phyloP scores from a whole-genome alignment of 1,140 invertebrate species.

The Lepidurus apus region DNA sequence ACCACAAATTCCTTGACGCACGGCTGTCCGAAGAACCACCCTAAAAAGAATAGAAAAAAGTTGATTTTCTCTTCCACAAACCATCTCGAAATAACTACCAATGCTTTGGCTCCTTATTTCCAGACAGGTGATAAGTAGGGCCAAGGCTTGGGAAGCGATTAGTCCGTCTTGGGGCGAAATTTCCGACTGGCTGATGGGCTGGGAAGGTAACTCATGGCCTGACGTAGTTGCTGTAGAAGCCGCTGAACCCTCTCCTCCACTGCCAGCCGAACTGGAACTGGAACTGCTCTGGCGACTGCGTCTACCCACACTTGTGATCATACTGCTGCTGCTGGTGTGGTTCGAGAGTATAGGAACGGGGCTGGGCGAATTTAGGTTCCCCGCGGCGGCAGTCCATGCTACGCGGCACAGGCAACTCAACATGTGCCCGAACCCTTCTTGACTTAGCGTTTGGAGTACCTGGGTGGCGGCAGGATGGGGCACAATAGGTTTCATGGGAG shows the following conservation, averaged over 20 bases:
- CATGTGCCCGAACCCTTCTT: conserved; percentile 47
- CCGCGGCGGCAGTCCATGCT: conserved; percentile 51
- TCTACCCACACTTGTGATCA: conserved; percentile 38
- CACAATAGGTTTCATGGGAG: conserved; percentile 30
- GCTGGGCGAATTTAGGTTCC: conserved; percentile 46
- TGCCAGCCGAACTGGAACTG: conserved; percentile 39
- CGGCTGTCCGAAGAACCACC: conserved; percentile 47
- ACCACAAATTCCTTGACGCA: conserved; percentile 51
- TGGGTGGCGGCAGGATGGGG: conserved; percentile 24
- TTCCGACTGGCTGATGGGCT: conserved; percentile 45
- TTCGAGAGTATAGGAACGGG: not conserved
- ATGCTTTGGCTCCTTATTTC: conserved; percentile 39
- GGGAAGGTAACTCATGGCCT: not conserved
- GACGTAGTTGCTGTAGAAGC: conserved; percentile 44
- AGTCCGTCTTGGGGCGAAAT: conserved; percentile 47
- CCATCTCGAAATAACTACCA: not conserved
- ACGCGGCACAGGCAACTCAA: conserved; percentile 50
- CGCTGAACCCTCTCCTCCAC: conserved; percentile 45
- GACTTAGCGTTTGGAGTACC: conserved; percentile 44
- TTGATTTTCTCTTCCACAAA: not conserved
- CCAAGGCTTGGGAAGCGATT: conserved; percentile 49
- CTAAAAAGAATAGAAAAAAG: not conserved
- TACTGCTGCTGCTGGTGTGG: conserved; percentile 42
- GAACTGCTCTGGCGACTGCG: conserved; percentile 49
- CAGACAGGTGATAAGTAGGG: conserved; percentile 50